These are phyloP conservation scores for Tanaodytes sp. DNA, from an alignment of 2,888 invertebrate species.

Conservation along the genomic window DNA sequence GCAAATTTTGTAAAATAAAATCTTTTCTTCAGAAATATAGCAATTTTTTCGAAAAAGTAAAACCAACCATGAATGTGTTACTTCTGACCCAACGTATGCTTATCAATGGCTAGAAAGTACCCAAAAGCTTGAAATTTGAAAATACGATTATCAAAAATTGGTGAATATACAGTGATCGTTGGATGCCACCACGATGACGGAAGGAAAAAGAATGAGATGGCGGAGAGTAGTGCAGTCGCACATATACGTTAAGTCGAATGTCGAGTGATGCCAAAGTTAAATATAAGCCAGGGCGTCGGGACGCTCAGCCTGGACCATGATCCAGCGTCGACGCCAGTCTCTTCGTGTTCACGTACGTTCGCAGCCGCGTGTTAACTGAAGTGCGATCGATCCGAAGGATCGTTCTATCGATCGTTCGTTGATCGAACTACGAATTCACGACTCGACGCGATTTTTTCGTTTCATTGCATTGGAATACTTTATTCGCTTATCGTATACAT, in stretches of 20 bases:
- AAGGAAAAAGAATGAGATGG: conserved; percentile 44
- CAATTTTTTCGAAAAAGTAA: too few species aligned
- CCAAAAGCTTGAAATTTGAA: too few species aligned
- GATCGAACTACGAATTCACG: conserved; percentile 6
- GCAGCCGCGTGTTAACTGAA: conserved; percentile 32
- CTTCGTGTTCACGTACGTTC: conserved; percentile 67
- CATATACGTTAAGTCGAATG: conserved; percentile 64
- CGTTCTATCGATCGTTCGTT: conserved; percentile 16
- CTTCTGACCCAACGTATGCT: too few species aligned
- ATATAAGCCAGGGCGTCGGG: conserved; percentile 70
- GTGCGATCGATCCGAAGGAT: conserved; percentile 27
- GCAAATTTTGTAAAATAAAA: too few species aligned
- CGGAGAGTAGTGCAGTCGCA: conserved; percentile 38
- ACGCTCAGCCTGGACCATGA: conserved; percentile 70
- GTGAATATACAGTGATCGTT: too few species aligned
- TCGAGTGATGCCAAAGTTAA: conserved; percentile 73
- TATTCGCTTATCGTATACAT: too few species aligned
- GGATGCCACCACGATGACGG: conserved; percentile 34
- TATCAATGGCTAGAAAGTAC: too few species aligned
- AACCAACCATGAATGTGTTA: too few species aligned
- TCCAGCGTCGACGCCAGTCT: conserved; percentile 68
- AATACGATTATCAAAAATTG: too few species aligned
- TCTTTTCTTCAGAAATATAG: too few species aligned
- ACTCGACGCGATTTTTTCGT: conserved; percentile 1
- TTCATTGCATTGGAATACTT: not conserved